A percentile compares a stretch with the other conserved stretches of the same genome.
These are phyloP conservation scores for Oligia fasciuncula DNA, from an alignment of 2,888 invertebrate species.

Conservation along the genomic window DNA sequence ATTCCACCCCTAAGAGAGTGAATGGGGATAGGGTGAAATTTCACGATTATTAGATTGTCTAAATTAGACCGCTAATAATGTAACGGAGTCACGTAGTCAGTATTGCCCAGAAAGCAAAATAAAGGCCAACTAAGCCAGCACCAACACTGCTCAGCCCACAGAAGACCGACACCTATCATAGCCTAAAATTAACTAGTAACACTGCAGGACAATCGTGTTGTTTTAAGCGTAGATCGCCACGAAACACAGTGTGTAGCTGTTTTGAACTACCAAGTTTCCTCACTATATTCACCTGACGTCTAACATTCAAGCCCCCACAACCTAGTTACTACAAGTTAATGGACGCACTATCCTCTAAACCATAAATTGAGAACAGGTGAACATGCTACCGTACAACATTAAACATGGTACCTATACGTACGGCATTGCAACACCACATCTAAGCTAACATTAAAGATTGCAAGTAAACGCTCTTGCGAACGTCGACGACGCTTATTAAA, in stretches of 20 bases:
- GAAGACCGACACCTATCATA: not conserved
- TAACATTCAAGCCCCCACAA: not conserved
- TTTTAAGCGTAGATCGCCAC: not conserved
- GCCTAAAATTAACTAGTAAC: not conserved
- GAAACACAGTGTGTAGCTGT: no score
- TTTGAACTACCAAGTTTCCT: not conserved
- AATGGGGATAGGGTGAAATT: no score
- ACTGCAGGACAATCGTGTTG: not conserved
- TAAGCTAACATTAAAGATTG: slow-evolving; percentile 41
- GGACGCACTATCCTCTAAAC: slow-evolving; percentile 25
- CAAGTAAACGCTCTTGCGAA: slow-evolving; percentile 30
- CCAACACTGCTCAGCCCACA: not conserved
- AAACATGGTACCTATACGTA: not conserved
- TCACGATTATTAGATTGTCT: not conserved
- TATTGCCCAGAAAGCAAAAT: not conserved
- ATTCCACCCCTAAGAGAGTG: no score
- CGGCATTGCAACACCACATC: slow-evolving; percentile 40
- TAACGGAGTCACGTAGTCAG: no score
- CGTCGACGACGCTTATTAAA: slow-evolving; percentile 40
- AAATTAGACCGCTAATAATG: not conserved
- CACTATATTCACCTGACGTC: not conserved
- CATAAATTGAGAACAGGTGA: slow-evolving; percentile 27
- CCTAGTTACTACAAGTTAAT: slow-evolving; percentile 40
- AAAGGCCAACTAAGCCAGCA: not conserved
- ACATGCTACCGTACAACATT: slow-evolving; percentile 27